Evolutionary conservation across 2,113 vertebrate species (phyloP).

Genomic region (Semnornis frantzii): DNA sequence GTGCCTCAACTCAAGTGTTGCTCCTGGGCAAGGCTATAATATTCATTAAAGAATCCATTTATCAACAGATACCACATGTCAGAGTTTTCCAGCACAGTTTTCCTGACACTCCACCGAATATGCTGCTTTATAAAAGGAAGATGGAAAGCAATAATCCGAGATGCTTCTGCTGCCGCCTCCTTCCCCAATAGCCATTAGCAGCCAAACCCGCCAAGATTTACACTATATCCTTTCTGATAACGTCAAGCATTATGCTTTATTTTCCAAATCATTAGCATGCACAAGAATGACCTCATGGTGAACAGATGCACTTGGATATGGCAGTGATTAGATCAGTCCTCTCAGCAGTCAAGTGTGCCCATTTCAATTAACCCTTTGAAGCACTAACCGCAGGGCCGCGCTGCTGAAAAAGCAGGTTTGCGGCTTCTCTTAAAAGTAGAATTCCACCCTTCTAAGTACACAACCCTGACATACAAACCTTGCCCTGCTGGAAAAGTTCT

Average conservation of each 20-base stretch:
- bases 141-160: not conserved
- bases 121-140: not conserved
- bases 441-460: not conserved
- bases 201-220: conserved; percentile 68
- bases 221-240: conserved; percentile 69
- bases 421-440: not conserved
- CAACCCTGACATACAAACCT: not conserved
- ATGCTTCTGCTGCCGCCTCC: not conserved
- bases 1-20: conserved; percentile 31
- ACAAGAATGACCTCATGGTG: conserved; percentile 85
- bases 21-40: conserved; percentile 50
- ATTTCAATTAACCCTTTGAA: conserved; percentile 77
- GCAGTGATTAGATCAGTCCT: conserved; percentile 84
- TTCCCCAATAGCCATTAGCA: conserved; percentile 6
- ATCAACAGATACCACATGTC: conserved; percentile 58
- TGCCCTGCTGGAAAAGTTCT: not conserved
- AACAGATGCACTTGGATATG: conserved; percentile 87
- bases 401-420: not conserved
- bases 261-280: conserved; percentile 84
- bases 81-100: conserved; percentile 42
- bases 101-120: conserved; percentile 10
- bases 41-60: conserved; percentile 58
- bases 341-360: conserved; percentile 77
- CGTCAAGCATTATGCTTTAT: conserved; percentile 74
- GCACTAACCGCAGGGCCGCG: not conserved